A percentile compares a stretch with the other conserved stretches of the same genome.
These are phyloP conservation scores for Caligus rogercresseyi DNA, from an alignment of 1,140 invertebrate genomes.

Conservation along the genomic window DNA sequence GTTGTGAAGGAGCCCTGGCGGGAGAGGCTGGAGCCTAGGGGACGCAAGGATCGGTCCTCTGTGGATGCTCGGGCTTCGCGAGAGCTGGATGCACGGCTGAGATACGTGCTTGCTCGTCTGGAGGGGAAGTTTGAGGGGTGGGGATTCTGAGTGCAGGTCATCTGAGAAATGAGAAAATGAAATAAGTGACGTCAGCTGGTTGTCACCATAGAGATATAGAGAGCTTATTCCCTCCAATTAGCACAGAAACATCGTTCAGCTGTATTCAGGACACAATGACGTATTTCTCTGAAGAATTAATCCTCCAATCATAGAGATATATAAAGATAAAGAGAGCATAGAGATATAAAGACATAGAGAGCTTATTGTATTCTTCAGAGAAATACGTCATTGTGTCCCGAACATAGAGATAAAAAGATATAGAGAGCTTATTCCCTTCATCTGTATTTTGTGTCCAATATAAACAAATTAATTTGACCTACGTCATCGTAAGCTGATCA, in stretches of 20 bases:
- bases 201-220: background rate
- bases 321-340: background rate
- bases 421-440: too few species aligned
- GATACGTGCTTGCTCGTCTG: background rate
- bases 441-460: too few species aligned
- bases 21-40: background rate
- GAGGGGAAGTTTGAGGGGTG: background rate
- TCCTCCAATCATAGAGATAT: background rate
- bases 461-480: too few species aligned
- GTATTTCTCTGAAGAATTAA: too few species aligned
- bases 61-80: background rate
- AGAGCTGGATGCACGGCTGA: background rate
- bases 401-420: too few species aligned
- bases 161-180: conserved; percentile 7
- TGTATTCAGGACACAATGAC: too few species aligned
- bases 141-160: conserved; percentile 12
- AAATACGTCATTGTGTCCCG: too few species aligned
- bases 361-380: too few species aligned
- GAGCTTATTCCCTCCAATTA: too few species aligned
- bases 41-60: conserved; percentile 1
- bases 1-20: conserved; percentile 10
- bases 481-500: too few species aligned
- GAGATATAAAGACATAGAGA: too few species aligned
- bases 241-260: too few species aligned
- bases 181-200: background rate